These are phyloP conservation scores for Mesochorus sp. DNA, from an alignment of 2,888 invertebrate genomes.

Conservation along the genomic window DNA sequence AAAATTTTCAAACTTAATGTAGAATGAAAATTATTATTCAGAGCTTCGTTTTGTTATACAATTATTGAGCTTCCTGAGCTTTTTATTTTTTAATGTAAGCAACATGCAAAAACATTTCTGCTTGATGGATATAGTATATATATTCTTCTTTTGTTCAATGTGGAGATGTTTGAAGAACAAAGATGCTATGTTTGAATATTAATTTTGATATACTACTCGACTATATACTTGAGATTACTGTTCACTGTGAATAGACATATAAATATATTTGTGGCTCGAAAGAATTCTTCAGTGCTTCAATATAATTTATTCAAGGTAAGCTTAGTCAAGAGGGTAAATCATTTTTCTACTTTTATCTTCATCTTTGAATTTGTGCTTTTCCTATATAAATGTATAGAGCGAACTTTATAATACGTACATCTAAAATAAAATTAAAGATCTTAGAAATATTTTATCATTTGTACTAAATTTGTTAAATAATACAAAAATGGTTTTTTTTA, in stretches of 20 bases:
- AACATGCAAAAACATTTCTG: too few relatives aligned
- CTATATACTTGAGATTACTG: constrained; percentile 7
- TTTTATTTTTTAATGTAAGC: too few relatives aligned
- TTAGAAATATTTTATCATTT: too few relatives aligned
- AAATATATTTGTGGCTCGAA: constrained; percentile 1
- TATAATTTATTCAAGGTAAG: constrained; percentile 10
- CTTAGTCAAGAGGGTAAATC: not conserved
- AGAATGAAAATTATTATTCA: too few relatives aligned
- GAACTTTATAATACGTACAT: not conserved
- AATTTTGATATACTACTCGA: not conserved
- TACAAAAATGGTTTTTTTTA: too few relatives aligned
- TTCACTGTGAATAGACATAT: constrained; percentile 2
- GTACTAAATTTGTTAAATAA: too few relatives aligned
- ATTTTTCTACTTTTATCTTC: constrained; percentile 2
- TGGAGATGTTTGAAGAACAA: not conserved
- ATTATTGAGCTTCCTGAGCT: too few relatives aligned
- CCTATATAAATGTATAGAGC: constrained; percentile 18
- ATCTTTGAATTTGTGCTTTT: not conserved
- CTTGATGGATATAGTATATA: not conserved
- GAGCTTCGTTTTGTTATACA: too few relatives aligned
- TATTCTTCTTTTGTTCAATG: not conserved
- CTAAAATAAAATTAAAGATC: not conserved
- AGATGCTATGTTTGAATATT: not conserved
- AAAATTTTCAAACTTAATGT: too few relatives aligned
- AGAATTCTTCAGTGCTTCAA: not conserved